Conservation (phyloP, 2,113 vertebrate genomes). For the rat (Rattus norvegicus) region DNA sequence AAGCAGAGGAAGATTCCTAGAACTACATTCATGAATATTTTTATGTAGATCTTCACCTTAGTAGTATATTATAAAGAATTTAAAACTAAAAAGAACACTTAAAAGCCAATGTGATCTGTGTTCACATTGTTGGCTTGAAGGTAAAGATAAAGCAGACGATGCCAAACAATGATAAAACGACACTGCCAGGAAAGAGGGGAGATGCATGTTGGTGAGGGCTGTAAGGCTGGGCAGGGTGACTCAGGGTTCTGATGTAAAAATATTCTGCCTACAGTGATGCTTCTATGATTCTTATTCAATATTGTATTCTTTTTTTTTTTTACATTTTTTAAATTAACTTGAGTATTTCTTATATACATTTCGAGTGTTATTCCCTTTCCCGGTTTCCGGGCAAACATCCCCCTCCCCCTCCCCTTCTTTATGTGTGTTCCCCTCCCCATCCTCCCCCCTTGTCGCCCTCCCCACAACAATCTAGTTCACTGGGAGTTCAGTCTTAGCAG, state of each 20-base stretch:
- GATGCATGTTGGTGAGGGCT: background rate
- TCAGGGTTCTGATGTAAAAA: background rate
- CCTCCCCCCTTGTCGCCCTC: too few species aligned
- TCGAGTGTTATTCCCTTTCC: too few species aligned
- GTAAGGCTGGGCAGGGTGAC: background rate
- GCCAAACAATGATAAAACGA: background rate
- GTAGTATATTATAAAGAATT: background rate
- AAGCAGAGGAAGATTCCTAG: background rate
- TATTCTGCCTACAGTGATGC: background rate
- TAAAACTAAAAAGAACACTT: background rate
- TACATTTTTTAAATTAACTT: too few species aligned
- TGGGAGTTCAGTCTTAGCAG: too few species aligned
- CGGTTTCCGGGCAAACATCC: too few species aligned
- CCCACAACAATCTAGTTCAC: too few species aligned
- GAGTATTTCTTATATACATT: too few species aligned
- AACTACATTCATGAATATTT: background rate
- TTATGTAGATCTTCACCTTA: background rate
- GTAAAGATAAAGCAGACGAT: background rate
- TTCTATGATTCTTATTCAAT: background rate
- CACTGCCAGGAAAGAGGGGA: background rate
- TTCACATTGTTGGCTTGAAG: background rate
- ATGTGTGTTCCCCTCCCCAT: too few species aligned
- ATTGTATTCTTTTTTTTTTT: conserved; percentile 1
- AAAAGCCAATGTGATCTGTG: background rate
- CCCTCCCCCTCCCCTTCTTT: too few species aligned